phyloP scores from a whole-genome alignment of 2,888 invertebrate genomes.

The Morinoia aosen region DNA sequence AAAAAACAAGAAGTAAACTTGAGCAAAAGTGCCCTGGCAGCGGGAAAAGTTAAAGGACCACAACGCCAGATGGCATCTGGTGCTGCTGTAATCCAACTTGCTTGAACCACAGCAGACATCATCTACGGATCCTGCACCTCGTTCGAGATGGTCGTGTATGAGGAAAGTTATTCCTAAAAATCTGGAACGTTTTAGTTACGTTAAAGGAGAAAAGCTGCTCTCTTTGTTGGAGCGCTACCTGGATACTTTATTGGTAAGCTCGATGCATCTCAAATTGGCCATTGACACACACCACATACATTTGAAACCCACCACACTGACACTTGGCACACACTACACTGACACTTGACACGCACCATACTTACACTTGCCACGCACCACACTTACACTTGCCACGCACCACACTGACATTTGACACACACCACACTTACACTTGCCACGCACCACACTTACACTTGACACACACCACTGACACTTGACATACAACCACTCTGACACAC shows the following conservation, averaged over 20 bases:
- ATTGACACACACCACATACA: too few species aligned
- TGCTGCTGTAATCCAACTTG: neutral
- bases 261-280: too few species aligned
- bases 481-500: too few species aligned
- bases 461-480: neutral
- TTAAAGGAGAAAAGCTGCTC: too few species aligned
- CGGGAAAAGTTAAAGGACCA: neutral
- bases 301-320: too few species aligned
- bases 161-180: too few species aligned
- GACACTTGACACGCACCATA: neutral
- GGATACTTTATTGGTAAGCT: neutral
- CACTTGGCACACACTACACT: too few species aligned
- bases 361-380: neutral
- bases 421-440: neutral
- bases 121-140: too few species aligned
- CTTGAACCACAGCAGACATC: neutral
- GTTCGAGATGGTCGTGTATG: too few species aligned
- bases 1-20: neutral
- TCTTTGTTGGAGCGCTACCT: too few species aligned
- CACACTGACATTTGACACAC: neutral
- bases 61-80: neutral
- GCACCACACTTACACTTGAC: neutral
- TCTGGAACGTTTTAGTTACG: too few species aligned
- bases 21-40: neutral
- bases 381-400: neutral